Conservation (phyloP, 2,113 vertebrate species). For the Antechinus stuartii region DNA sequence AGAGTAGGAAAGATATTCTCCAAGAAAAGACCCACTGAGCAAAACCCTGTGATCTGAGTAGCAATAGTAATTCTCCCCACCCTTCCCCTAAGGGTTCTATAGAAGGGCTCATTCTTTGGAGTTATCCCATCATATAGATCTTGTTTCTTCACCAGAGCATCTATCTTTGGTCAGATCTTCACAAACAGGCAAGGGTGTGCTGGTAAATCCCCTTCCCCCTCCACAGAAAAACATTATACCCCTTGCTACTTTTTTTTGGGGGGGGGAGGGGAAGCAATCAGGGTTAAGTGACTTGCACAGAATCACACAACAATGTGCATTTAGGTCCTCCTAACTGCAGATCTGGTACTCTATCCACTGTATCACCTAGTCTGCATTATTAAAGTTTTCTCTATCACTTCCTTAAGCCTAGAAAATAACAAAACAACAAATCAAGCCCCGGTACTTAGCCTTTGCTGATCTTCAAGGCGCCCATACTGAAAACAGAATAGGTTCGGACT, state of each 20-base stretch:
- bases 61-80: not conserved
- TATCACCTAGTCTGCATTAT: not conserved
- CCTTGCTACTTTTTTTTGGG: no score
- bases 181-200: not conserved
- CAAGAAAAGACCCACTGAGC: not conserved
- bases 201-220: no score
- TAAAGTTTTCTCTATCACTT: not conserved
- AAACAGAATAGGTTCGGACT: not conserved
- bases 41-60: not conserved
- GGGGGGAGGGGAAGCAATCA: no score
- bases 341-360: no score
- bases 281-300: no score
- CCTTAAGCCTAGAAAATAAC: not conserved
- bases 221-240: no score
- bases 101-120: not conserved
- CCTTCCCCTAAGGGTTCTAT: not conserved
- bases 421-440: not conserved
- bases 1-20: not conserved
- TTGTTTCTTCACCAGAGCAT: not conserved
- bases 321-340: no score
- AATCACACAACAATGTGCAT: no score
- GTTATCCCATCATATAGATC: not conserved
- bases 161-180: not conserved
- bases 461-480: no score
- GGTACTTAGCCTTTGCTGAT: not conserved